A percentile compares a stretch with the other conserved stretches of the same genome.
These are phyloP conservation scores for Lordiphosa andalusiaca DNA, from an alignment of 2,888 invertebrate species.

Conservation along the genomic window DNA sequence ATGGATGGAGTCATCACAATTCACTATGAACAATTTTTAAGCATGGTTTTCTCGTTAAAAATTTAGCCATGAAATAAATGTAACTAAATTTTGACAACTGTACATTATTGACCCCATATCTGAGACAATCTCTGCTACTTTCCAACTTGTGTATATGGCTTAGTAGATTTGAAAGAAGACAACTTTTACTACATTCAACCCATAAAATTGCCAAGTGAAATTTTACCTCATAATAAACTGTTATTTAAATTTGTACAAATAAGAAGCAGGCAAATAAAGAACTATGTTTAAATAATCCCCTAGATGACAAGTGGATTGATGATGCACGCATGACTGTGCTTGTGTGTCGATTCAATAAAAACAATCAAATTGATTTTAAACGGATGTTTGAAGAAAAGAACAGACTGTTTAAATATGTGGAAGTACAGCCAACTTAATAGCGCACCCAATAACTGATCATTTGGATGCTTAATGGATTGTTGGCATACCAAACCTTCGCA, in stretches of 20 bases:
- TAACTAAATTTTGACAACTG: background rate
- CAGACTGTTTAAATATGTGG: too few species aligned
- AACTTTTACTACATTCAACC: background rate
- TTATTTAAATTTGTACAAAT: conserved; percentile 1
- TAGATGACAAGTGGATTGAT: too few species aligned
- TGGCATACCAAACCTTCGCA: too few species aligned
- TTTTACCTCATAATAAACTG: conserved; percentile 8
- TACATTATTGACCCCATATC: background rate
- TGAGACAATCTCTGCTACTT: conserved; percentile 1
- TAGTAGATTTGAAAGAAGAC: conserved; percentile 4
- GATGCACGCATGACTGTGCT: too few species aligned
- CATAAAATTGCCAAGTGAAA: conserved; percentile 10
- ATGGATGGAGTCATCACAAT: conserved; percentile 97
- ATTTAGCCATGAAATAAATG: conserved; percentile 74
- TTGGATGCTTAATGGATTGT: too few species aligned
- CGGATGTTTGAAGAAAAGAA: too few species aligned
- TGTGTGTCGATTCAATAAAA: too few species aligned
- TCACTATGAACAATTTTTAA: conserved; percentile 96
- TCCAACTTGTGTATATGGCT: conserved; percentile 1
- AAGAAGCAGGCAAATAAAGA: too few species aligned
- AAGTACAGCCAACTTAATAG: too few species aligned
- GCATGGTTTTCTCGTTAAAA: conserved; percentile 92
- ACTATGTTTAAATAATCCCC: too few species aligned
- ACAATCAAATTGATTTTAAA: too few species aligned
- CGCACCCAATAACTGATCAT: too few species aligned